Evolutionary conservation across 2,113 vertebrate species (phyloP), one percentile per base, ranked within the genome.

Genomic region (Strix aluco): DNA sequence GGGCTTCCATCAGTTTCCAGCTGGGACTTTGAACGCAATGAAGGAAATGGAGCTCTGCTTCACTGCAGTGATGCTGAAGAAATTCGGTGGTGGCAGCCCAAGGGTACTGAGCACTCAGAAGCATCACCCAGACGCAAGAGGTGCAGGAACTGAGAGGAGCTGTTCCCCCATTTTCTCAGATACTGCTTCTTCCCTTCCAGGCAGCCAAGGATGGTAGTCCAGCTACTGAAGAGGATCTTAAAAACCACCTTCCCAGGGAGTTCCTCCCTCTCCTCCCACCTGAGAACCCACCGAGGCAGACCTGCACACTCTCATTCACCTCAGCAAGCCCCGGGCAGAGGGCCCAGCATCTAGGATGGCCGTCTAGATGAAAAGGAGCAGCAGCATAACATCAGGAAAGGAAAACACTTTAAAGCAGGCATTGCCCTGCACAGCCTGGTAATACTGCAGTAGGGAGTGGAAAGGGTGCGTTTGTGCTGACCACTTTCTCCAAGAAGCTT

Each of bases 371-470:
- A 82, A 88, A 91, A 96, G 74, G 80, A 96, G 77, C 89, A 97
- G 94, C 94, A 95, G 81, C 42, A 2, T 25, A 58, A 94, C 29
- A 54, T 89, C 29, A 51, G 73, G 51, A 79, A 77, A 80, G 34
- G 61, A 82, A 81, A 78, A 77, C 70, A 79, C 69, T 66, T 71
- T 15, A 32, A 51, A 95, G 86, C 42, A 84, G 86, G 51, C 4
- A 2, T 15, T 89, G 91, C 86, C 87, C 92, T 82, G 74, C 26
- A 2, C 86, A 85, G 81, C 81, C 92, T 71, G 47, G 51, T 95
- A 97, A 96, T 96, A 96, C 95, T 96, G 94, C 94, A 96, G 55
- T 36, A 52, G 63, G 77, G 92, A 94, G 66, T 44, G 59, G 87
- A 75, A 62, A 62, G 49, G n/a, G 49, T 73, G 38, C 6, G 4